phyloP scores from a whole-genome alignment of 2,113 vertebrate species.

The Malurus alboscapulatus region DNA sequence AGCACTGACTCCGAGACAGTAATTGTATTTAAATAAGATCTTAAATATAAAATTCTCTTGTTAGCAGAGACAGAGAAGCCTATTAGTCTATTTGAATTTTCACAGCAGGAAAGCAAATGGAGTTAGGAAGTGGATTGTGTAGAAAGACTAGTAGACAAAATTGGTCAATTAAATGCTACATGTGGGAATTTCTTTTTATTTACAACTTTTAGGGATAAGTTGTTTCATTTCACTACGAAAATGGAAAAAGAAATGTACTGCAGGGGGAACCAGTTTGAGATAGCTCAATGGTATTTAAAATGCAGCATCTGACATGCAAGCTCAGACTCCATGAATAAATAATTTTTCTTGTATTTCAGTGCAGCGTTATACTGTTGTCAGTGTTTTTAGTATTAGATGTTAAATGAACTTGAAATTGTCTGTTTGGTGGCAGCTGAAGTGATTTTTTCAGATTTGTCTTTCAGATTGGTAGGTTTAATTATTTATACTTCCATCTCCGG shows the following conservation, averaged over 20 bases:
- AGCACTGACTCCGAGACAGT: neutral
- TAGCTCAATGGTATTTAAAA: neutral
- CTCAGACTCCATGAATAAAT: neutral
- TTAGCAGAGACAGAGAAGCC: neutral
- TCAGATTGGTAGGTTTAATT: neutral
- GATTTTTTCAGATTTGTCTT: neutral
- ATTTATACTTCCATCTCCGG: neutral
- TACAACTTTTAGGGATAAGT: neutral
- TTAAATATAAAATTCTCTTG: neutral
- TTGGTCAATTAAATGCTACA: neutral
- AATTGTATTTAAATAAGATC: neutral
- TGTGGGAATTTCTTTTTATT: neutral
- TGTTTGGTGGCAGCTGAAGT: neutral
- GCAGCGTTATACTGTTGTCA: neutral
- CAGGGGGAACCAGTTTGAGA: neutral
- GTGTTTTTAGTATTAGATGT: neutral
- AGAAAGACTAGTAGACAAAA: neutral
- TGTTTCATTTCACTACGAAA: neutral
- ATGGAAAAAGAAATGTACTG: neutral
- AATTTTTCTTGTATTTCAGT: neutral
- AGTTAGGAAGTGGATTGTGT: neutral
- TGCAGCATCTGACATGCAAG: neutral
- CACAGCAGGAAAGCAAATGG: conserved; percentile 22
- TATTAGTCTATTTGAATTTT: neutral
- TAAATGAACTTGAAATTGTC: neutral